Conservation (phyloP, 2,888 invertebrate species). For the Epiblema foenella region DNA sequence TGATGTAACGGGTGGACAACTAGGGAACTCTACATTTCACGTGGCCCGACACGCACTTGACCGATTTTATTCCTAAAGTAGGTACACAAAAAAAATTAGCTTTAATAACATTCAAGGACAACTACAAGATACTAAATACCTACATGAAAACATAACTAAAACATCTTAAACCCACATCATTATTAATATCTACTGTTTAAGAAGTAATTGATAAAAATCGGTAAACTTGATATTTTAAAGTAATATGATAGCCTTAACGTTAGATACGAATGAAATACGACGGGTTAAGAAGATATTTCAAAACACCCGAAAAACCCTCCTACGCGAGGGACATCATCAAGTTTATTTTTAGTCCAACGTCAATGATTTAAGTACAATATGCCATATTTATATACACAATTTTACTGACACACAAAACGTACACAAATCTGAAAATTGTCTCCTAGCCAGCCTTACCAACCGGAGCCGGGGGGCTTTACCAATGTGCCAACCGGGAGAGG, state of each 20-base stretch:
- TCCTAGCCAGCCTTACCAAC: too few relatives aligned
- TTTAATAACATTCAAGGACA: too few relatives aligned
- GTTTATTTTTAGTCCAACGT: conserved; percentile 17
- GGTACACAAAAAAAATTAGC: too few relatives aligned
- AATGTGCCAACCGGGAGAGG: too few relatives aligned
- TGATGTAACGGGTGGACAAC: too few relatives aligned
- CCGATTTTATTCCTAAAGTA: too few relatives aligned
- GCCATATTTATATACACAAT: too few relatives aligned
- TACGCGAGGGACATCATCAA: conserved; percentile 26
- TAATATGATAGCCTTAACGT: conserved; percentile 40
- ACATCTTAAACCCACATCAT: neutral
- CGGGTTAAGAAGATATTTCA: conserved; percentile 34
- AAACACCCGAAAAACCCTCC: conserved; percentile 28
- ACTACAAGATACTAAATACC: neutral
- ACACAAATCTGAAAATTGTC: too few relatives aligned
- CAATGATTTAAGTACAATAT: conserved; percentile 11
- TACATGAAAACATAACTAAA: neutral
- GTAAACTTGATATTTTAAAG: conserved; percentile 40
- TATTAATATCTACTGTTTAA: conserved; percentile 10
- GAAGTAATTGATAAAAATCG: conserved; percentile 34
- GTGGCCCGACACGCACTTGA: too few relatives aligned
- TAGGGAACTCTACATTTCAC: too few relatives aligned
- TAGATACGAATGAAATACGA: conserved; percentile 31
- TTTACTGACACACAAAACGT: too few relatives aligned
- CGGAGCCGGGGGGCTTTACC: too few relatives aligned